These are phyloP conservation scores for Ictalurus punctatus DNA, from an alignment of 2,113 vertebrate genomes.

Conservation along the genomic window DNA sequence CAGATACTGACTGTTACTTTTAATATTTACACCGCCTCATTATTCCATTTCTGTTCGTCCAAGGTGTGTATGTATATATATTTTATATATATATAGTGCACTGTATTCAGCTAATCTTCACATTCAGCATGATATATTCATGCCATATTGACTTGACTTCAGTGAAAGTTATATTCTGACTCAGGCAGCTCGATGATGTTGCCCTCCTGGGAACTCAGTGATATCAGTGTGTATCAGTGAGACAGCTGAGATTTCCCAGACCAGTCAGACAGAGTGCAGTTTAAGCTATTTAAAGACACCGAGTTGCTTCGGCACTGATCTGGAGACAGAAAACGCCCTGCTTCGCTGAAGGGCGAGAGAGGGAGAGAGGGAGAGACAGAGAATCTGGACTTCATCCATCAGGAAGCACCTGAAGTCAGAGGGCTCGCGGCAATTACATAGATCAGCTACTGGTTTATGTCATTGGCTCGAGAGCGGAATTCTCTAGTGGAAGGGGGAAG, in stretches of 20 bases:
- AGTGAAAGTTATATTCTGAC: background rate
- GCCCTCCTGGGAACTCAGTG: constrained; percentile 1
- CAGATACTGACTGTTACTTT: too few species aligned
- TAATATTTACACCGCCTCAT: too few species aligned
- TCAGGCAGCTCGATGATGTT: background rate
- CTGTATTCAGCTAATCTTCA: background rate
- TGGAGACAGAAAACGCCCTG: constrained; percentile 6
- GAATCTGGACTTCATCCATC: constrained; percentile 29
- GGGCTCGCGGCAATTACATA: background rate
- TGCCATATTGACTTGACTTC: background rate
- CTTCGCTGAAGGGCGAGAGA: background rate
- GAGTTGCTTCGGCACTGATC: constrained; percentile 6
- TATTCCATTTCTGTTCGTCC: too few species aligned
- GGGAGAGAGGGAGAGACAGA: background rate
- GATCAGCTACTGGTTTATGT: constrained; percentile 27
- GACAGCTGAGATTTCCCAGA: constrained; percentile 49
- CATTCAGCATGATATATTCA: constrained; percentile 20
- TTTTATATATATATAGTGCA: too few species aligned
- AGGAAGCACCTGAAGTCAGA: constrained; percentile 6
- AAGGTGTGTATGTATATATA: too few species aligned
- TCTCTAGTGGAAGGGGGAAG: background rate
- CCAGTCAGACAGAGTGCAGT: constrained; percentile 21
- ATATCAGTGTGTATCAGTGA: constrained; percentile 23
- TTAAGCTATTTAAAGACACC: constrained; percentile 41
- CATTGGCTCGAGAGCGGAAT: background rate